Base-by-base conservation (phyloP, 1,140 invertebrate species). In the Mycetomoellerius zeteki region DNA sequence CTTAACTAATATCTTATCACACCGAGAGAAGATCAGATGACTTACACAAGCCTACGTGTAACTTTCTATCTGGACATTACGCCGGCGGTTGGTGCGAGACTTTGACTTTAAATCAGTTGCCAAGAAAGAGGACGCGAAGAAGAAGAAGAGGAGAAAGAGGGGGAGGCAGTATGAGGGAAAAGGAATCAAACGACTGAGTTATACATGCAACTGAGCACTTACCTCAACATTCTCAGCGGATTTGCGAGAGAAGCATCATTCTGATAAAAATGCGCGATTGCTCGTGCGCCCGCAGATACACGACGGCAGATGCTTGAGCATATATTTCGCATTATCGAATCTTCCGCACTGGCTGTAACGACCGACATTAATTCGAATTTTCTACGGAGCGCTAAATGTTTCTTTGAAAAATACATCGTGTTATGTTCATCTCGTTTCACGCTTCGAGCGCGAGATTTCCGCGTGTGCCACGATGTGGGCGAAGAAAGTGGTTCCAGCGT, bases 241-340 rank as follows among this genome's bases (percentile, higher is more conserved):
- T 91, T 91, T 91, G 88, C 78, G 88, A 81, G 90, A 72, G 80
- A 90, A 86, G 67, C 65, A 73, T 30, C 88, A 67, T 50, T 50
- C 21, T 50, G 86, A 89, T 91, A 91, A 91, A 91, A 91, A 85
- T 86, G 19, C 84, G 77, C 91, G 72, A 91, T 91, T 90, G 86
- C 78, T 67, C 50, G 88, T 67, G 54, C 76, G 58, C 67, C 65
- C 19, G 54, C 33, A 30, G 56, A 52, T 81, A 12, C 58, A 50
- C 87, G 50, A 72, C 30, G 72, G 43, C 21, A 54, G 19, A 21
- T 33, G 54, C 12, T 27, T 30, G 86, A 52, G 86, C 64, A 71
- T 73, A 73, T 21, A 60, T 90, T 89, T 82, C 67, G 37, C 56
- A 87, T 91, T 92, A 91, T 91, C 82, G 60, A 85, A 65, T 85